phyloP scores from a whole-genome alignment of 23 tunicate genomes.

The Trididemnum miniatum region DNA sequence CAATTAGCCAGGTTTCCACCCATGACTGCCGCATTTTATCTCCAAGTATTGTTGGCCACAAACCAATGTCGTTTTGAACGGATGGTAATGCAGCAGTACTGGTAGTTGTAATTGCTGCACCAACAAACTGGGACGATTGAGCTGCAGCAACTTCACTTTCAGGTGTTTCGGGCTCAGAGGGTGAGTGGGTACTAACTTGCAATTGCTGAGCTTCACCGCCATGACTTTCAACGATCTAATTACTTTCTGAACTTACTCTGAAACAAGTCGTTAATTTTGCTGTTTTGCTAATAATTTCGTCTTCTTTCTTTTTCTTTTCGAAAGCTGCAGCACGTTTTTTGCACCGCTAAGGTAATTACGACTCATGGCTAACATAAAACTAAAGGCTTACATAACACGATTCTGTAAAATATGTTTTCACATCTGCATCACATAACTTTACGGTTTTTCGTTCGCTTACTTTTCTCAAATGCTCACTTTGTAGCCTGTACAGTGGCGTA shows the following conservation, averaged over 20 bases:
- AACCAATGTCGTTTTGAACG: not conserved
- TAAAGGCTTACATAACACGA: no score
- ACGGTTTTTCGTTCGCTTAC: no score
- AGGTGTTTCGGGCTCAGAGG: not conserved
- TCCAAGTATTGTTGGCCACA: not conserved
- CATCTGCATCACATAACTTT: no score
- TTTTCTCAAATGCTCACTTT: no score
- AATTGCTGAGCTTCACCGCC: not conserved
- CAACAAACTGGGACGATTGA: constrained; percentile 14
- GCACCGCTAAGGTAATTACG: constrained; percentile 13
- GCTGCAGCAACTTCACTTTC: not conserved
- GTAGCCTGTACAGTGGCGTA: no score
- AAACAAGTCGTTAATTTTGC: not conserved
- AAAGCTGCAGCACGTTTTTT: constrained; percentile 20
- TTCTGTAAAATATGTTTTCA: no score
- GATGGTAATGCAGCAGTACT: not conserved
- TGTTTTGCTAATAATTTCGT: not conserved
- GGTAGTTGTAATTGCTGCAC: not conserved
- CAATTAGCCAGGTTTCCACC: no score
- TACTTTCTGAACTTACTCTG: not conserved
- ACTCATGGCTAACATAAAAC: not conserved
- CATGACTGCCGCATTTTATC: not conserved
- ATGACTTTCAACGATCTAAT: not conserved
- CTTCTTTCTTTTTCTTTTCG: constrained; percentile 4
- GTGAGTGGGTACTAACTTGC: not conserved